These are phyloP conservation scores for Hymenopus coronatus DNA, from an alignment of 2,888 invertebrate genomes.

Conservation along the genomic window DNA sequence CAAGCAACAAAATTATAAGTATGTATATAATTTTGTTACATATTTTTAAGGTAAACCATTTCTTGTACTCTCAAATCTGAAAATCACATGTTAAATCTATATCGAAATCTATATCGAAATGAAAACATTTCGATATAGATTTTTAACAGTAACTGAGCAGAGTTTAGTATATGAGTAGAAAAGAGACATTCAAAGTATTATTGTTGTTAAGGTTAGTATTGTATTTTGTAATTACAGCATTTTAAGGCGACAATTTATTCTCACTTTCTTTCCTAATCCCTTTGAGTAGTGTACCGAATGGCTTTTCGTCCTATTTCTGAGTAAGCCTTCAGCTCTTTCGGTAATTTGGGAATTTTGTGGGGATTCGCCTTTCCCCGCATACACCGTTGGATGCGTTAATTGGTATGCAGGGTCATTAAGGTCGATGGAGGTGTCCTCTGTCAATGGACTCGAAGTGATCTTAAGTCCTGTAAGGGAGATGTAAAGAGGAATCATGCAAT, in stretches of 20 bases:
- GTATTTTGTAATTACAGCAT: too few relatives aligned
- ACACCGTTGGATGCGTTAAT: background rate
- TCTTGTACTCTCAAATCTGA: too few relatives aligned
- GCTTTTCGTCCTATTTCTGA: background rate
- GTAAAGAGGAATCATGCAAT: background rate
- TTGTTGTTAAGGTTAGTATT: background rate
- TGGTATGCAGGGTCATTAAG: background rate
- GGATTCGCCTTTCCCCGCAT: background rate
- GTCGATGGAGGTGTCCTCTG: background rate
- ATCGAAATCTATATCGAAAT: too few relatives aligned
- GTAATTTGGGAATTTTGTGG: background rate
- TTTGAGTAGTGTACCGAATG: background rate
- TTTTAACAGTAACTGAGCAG: too few relatives aligned
- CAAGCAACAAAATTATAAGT: too few relatives aligned
- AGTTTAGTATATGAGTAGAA: too few relatives aligned
- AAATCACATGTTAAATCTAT: too few relatives aligned
- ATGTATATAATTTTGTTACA: too few relatives aligned
- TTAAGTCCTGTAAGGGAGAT: background rate
- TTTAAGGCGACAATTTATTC: too few relatives aligned
- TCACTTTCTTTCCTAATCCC: background rate
- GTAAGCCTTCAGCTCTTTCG: background rate
- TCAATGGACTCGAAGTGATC: background rate
- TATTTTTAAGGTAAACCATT: too few relatives aligned
- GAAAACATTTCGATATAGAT: too few relatives aligned
- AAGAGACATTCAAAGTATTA: too few relatives aligned